Evolutionary conservation across 1,140 invertebrate species (phyloP).

Genomic region (Orchesella cincta): DNA sequence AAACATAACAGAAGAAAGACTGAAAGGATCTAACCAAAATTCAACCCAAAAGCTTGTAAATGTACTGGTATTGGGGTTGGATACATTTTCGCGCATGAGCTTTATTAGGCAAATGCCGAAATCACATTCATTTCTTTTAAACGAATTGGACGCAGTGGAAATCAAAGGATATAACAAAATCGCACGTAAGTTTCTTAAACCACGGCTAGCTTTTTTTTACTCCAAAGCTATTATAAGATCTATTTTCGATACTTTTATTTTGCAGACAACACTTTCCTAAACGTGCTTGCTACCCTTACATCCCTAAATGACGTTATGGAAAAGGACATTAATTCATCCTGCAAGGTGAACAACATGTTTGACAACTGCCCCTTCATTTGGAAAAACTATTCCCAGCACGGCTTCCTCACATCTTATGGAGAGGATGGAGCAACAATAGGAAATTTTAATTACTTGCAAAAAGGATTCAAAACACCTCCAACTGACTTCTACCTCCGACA

Average conservation of each 20-base stretch:
- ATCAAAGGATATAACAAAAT: conserved; percentile 68
- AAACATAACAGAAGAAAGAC: background rate
- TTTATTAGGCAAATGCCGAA: conserved; percentile 77
- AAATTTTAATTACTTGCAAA: conserved; percentile 59
- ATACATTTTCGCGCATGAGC: conserved; percentile 81
- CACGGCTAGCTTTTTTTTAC: background rate
- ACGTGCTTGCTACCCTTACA: background rate
- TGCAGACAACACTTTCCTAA: conserved; percentile 28
- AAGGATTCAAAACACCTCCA: conserved; percentile 57
- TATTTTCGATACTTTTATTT: background rate
- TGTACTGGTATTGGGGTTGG: conserved; percentile 80
- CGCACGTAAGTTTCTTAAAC: conserved; percentile 29
- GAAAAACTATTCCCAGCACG: conserved; percentile 57
- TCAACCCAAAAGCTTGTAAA: conserved; percentile 56
- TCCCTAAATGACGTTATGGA: background rate
- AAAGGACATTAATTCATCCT: background rate
- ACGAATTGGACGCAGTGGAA: conserved; percentile 66
- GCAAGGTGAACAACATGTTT: conserved; percentile 38
- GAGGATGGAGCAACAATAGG: conserved; percentile 60
- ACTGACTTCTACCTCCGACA: conserved; percentile 60
- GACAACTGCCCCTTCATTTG: conserved; percentile 60
- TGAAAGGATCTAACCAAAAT: background rate
- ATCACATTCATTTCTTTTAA: conserved; percentile 64
- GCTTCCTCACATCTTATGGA: conserved; percentile 59
- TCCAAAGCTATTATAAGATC: background rate